phyloP scores from a whole-genome alignment of 2,797 vertebrate genomes.

The Silurus lanzhouensis region DNA sequence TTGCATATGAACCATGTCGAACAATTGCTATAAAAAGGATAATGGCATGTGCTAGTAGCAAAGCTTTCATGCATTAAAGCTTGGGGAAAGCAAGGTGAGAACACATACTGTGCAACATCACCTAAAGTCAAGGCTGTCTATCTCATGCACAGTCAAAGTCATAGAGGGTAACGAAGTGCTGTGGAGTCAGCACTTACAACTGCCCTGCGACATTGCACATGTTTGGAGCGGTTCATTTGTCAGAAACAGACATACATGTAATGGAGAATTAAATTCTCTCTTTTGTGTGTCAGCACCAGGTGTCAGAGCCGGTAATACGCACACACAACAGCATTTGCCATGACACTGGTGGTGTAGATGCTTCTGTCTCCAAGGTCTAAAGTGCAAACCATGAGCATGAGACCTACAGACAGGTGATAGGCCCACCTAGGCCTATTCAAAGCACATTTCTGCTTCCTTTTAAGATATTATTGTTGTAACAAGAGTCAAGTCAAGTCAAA shows the following conservation, averaged over 20 bases:
- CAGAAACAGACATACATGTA: slow-evolving; percentile 29
- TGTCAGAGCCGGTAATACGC: slow-evolving; percentile 13
- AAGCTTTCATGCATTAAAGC: slow-evolving; percentile 43
- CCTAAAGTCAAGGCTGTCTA: slow-evolving; percentile 45
- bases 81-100: slow-evolving; percentile 30
- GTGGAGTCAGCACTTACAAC: slow-evolving; percentile 35
- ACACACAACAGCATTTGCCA: slow-evolving; percentile 9
- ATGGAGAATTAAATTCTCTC: slow-evolving; percentile 28
- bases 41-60: slow-evolving; percentile 9
- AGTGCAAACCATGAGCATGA: slow-evolving; percentile 8
- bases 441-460: neutral
- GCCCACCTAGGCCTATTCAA: too few relatives aligned
- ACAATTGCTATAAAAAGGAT: slow-evolving; percentile 17
- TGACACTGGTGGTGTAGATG: slow-evolving; percentile 15
- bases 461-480: neutral
- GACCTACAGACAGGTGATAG: slow-evolving; percentile 18
- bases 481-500: too few relatives aligned
- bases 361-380: neutral
- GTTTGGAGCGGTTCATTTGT: slow-evolving; percentile 36
- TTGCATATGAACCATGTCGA: slow-evolving; percentile 2
- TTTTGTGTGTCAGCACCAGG: slow-evolving; percentile 12
- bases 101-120: slow-evolving; percentile 36
- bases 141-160: slow-evolving; percentile 39
- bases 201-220: slow-evolving; percentile 12
- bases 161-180: slow-evolving; percentile 23